Base-by-base conservation (phyloP, 2,113 vertebrate genomes). In the Anarrhichthys ocellatus region DNA sequence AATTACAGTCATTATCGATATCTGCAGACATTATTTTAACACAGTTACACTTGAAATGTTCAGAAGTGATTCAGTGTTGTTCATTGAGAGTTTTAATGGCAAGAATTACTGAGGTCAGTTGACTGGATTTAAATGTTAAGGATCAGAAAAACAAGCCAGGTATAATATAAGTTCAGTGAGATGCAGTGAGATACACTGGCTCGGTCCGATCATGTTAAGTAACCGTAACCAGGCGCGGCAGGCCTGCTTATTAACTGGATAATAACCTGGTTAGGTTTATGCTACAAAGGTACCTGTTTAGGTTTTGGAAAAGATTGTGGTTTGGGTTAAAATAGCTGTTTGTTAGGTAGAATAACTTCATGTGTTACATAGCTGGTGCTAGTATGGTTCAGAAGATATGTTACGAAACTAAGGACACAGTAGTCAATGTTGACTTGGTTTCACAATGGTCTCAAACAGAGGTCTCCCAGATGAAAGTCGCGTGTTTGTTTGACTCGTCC, bases 1-100 rank as follows among this genome's bases (percentile, higher is more conserved):
- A 9, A 65, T 54, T 64, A 32, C 24, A 61, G 42, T 70, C 68
- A 48, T 76, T 44, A 66, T 27, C 15, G 6, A 62, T 61, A 67
- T 48, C 11, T 44, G 48, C n/a, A 17, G 66, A 32, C 52, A n/a
- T 34, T 17, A 58, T 77, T 77, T 68, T 24, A 58, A 59, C 32
- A 34, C 72, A 56, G 72, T 54, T 63, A 34, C 42, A 52, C 50
- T 22, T 22, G 42, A 8, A 20, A 50, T 52, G 7, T 42, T 42
- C 46, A 48, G 4, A 48, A 46, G 4, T 5, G 46, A 18, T 48
- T 48, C 46, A 18, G 46, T 50, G 46, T 7, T 50, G 18, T 50
- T 20, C 46, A 50, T 20, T 6, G 46, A 50, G 46, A 18, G 46
- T 44, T 22, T n/a, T 50, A 13, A 13, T n/a, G 4, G 27, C 3